Base-by-base conservation (phyloP, 2,797 vertebrate genomes). In the Sebastiscus tertius region DNA sequence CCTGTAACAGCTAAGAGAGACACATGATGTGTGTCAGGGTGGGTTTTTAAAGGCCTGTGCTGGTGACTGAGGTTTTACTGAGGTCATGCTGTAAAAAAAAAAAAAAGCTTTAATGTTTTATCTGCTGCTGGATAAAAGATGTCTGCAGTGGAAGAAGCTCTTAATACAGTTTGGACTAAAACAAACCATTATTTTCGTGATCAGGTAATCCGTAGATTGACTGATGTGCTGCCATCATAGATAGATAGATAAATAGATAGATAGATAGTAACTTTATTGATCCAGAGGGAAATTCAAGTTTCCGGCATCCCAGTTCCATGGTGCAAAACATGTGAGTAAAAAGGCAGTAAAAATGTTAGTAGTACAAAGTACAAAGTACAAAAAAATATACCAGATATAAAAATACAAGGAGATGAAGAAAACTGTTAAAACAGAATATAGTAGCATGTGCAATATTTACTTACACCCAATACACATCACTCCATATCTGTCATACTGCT, bases 1-100 rank as follows among this genome's bases (percentile, higher is more conserved):
- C 86, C 81, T 58, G 80, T 63, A 87, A 68, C 78, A 42, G 83
- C 88, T 52, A 33, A 36, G 64, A 87, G 87, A 87, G 87, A 86
- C 89, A 86, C 92, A 90, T 90, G 80, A 89, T 88, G 89, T 78
- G 84, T 78, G 84, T 79, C 64, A 72, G 79, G 10, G 66, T 75
- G 66, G 83, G 6, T 63, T 81, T 79, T 74, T 39, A 39, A 12
- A 81, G 73, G 63, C 72, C 65, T 59, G 16, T 16, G 82, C 64
- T 33, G 22, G 54, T 81, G 79, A 80, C 60, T 56, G 60, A 79
- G 82, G 77, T 65, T 80, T 81, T 73, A 33, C 24, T 54, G 58
- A 79, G 26, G 79, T 66, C 75, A 87, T 52, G 29, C 58, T 29
- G 2, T 55, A 72, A 67, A 39, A 74, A 66, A 49, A 77, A 26